phyloP scores from a whole-genome alignment of 2,888 invertebrate genomes.

The Drosophila merina region DNA sequence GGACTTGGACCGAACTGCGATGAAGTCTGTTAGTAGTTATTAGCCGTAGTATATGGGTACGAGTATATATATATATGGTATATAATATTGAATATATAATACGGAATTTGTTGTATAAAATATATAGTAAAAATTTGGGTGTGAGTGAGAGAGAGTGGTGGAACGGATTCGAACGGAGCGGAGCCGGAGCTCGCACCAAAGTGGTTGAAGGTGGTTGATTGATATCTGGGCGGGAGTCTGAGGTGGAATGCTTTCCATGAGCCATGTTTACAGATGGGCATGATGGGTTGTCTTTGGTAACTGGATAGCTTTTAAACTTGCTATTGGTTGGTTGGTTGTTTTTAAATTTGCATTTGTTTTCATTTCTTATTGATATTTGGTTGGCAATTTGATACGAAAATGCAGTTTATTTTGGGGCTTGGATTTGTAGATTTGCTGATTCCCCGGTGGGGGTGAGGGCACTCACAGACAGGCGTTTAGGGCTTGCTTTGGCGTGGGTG shows the following conservation, averaged over 20 bases:
- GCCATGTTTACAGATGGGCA: conserved; percentile 50
- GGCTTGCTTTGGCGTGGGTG: conserved; percentile 48
- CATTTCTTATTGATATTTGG: neutral
- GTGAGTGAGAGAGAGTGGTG: conserved; percentile 26
- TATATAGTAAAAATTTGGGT: conserved; percentile 51
- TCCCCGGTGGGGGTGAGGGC: conserved; percentile 21
- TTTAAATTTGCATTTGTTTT: conserved; percentile 1
- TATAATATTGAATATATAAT: conserved; percentile 52
- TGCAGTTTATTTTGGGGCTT: conserved; percentile 17
- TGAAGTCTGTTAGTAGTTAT: conserved; percentile 41
- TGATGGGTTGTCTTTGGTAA: conserved; percentile 47
- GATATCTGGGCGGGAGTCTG: conserved; percentile 24
- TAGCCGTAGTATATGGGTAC: conserved; percentile 37
- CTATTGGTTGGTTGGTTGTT: conserved; percentile 2
- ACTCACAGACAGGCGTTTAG: conserved; percentile 71
- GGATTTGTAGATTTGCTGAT: conserved; percentile 15
- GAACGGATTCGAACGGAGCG: conserved; percentile 8
- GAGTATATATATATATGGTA: conserved; percentile 24
- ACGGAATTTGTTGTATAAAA: conserved; percentile 53
- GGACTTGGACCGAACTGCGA: conserved; percentile 29
- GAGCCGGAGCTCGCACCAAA: conserved; percentile 4
- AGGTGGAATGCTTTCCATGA: conserved; percentile 34
- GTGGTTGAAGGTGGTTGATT: conserved; percentile 28
- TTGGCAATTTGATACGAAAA: conserved; percentile 20
- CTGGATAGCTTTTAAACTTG: conserved; percentile 8